phyloP scores from a whole-genome alignment of 1,140 invertebrate species.

The Drosophila nannoptera region DNA sequence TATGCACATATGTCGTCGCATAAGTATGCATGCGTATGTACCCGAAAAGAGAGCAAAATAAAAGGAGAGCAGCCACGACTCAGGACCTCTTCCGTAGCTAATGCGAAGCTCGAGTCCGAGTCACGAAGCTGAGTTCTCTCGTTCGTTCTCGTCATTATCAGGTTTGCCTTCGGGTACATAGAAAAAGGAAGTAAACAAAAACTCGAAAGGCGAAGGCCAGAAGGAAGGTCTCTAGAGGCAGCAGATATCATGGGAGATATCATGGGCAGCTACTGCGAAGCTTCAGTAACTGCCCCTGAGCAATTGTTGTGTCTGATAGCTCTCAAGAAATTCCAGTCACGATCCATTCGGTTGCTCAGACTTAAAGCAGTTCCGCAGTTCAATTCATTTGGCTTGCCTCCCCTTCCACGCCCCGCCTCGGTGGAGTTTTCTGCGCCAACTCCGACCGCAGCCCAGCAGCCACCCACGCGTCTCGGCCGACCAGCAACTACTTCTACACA shows the following conservation, averaged over 20 bases:
- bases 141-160: conserved; percentile 12
- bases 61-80: conserved; percentile 25
- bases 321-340: conserved; percentile 11
- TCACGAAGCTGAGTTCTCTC: conserved; percentile 7
- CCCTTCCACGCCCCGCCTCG: neutral
- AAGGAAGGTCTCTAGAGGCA: neutral
- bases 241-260: neutral
- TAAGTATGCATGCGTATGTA: neutral
- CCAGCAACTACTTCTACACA: conserved; percentile 35
- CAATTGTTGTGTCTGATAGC: neutral
- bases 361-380: conserved; percentile 15
- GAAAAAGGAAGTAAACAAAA: conserved; percentile 13
- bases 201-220: neutral
- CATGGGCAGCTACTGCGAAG: neutral
- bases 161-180: conserved; percentile 27
- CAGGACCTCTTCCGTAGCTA: conserved; percentile 35
- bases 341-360: conserved; percentile 27
- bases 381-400: neutral
- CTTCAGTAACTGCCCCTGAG: too few relatives aligned
- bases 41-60: conserved; percentile 22
- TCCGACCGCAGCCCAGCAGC: neutral
- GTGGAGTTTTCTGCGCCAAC: conserved; percentile 2
- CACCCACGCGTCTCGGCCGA: conserved; percentile 6
- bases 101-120: conserved; percentile 30
- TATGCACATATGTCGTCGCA: too few relatives aligned